phyloP scores from a whole-genome alignment of 1,140 invertebrate species.

The Microplitis mediator region DNA sequence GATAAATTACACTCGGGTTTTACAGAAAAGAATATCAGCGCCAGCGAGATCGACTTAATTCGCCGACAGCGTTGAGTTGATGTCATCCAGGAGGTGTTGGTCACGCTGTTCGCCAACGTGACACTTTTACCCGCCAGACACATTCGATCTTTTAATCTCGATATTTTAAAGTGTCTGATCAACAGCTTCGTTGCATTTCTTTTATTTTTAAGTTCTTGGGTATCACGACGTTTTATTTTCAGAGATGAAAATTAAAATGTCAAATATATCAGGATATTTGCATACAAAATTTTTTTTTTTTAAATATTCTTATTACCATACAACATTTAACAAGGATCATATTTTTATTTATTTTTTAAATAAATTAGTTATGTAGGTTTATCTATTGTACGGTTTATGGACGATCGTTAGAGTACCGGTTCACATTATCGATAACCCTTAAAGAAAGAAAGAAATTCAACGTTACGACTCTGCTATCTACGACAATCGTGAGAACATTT shows the following conservation, averaged over 20 bases:
- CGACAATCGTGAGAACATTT: slow-evolving; percentile 24
- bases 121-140: slow-evolving; percentile 16
- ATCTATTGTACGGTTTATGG: slow-evolving; percentile 9
- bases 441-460: neutral
- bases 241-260: slow-evolving; percentile 6
- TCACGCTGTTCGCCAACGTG: slow-evolving; percentile 12
- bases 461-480: neutral
- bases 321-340: neutral
- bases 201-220: neutral
- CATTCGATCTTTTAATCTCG: slow-evolving; percentile 42
- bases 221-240: neutral
- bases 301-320: neutral
- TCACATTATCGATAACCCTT: slow-evolving; percentile 17
- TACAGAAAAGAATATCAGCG: slow-evolving; percentile 19
- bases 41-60: slow-evolving; percentile 29
- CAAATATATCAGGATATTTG: neutral
- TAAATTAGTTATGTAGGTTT: slow-evolving; percentile 3
- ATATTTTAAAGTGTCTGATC: slow-evolving; percentile 39
- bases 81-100: slow-evolving; percentile 38
- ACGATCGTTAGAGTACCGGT: slow-evolving; percentile 14
- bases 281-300: neutral
- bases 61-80: slow-evolving; percentile 31
- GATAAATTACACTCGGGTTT: slow-evolving; percentile 7
- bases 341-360: neutral
- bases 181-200: slow-evolving; percentile 13